Evolutionary conservation across 2,888 invertebrate species (phyloP).

Genomic region (Camptogramma bilineatum): DNA sequence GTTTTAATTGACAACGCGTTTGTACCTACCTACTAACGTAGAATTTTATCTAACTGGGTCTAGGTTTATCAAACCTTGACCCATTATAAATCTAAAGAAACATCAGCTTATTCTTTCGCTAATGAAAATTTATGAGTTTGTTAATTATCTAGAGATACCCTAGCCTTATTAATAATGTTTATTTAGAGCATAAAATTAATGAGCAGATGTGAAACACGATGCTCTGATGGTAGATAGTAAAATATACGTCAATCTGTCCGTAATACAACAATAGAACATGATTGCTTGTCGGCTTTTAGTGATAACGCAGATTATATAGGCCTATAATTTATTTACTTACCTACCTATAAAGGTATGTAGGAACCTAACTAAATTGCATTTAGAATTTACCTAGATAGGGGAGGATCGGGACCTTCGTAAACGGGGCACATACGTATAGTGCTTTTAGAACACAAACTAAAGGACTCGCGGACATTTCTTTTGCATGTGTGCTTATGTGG

Average conservation of each 20-base stretch:
- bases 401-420: no score
- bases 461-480: no score
- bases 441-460: no score
- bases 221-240: slow-evolving; percentile 4
- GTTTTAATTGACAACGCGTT: slow-evolving; percentile 51
- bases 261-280: background rate
- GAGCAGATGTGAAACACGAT: slow-evolving; percentile 26
- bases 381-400: no score
- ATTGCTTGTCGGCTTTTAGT: background rate
- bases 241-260: slow-evolving; percentile 9
- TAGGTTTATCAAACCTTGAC: slow-evolving; percentile 9
- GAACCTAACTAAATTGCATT: no score
- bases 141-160: slow-evolving; percentile 28
- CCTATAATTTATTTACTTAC: no score
- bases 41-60: background rate
- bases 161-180: slow-evolving; percentile 4
- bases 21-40: background rate
- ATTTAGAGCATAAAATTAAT: slow-evolving; percentile 20
- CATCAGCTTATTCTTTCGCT: slow-evolving; percentile 25
- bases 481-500: no score
- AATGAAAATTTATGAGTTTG: slow-evolving; percentile 34
- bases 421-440: no score
- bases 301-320: no score
- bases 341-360: no score
- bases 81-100: slow-evolving; percentile 17